Evolutionary conservation across 2,888 invertebrate genomes (phyloP).

Genomic region (Meteorus colon): DNA sequence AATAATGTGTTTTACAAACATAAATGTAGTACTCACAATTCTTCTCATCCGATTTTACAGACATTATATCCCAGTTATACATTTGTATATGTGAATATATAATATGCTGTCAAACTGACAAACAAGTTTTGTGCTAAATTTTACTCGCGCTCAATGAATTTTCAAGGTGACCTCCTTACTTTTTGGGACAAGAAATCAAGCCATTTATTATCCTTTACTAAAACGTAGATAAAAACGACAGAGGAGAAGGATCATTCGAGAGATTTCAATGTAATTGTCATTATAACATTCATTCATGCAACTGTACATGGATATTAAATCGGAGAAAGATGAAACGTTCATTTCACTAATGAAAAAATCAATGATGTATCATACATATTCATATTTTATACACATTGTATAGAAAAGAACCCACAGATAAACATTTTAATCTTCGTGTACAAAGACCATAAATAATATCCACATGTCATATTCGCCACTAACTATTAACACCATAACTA

Average conservation of each 20-base stretch:
- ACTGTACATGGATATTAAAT: constrained; percentile 2
- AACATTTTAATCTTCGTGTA: neutral
- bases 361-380: neutral
- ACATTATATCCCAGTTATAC: neutral
- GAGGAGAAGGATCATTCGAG: too few species aligned
- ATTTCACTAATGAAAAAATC: constrained; percentile 7
- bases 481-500: constrained; percentile 22
- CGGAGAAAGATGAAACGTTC: neutral
- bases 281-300: neutral
- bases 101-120: neutral
- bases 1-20: neutral
- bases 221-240: neutral
- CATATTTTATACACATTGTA: neutral
- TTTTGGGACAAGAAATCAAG: neutral
- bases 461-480: neutral
- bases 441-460: neutral
- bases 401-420: neutral
- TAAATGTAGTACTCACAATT: neutral
- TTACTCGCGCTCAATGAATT: neutral
- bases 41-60: neutral
- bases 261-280: too few species aligned
- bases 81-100: neutral
- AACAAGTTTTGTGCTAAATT: constrained; percentile 7
- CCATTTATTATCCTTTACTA: neutral
- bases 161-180: constrained; percentile 1